These are phyloP conservation scores for Cochlearius cochlearius DNA, from an alignment of 2,113 vertebrate genomes.

Conservation along the genomic window DNA sequence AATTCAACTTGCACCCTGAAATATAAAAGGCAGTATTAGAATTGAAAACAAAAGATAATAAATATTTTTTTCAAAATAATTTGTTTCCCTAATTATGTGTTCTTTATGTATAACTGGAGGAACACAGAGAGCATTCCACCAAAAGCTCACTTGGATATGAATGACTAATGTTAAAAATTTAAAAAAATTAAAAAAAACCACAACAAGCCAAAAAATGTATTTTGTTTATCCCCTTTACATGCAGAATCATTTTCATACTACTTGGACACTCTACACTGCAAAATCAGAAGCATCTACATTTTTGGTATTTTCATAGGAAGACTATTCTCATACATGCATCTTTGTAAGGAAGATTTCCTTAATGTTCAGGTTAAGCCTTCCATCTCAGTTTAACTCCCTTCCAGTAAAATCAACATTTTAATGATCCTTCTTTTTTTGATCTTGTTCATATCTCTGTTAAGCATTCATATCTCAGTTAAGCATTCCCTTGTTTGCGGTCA, in stretches of 20 bases:
- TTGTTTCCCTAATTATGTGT: not conserved
- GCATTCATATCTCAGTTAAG: not conserved
- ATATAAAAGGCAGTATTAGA: slow-evolving; percentile 56
- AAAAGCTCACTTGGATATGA: not conserved
- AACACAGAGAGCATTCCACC: not conserved
- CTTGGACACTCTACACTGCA: not conserved
- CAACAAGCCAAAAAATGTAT: not conserved
- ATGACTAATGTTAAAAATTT: not conserved
- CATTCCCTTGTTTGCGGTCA: not conserved
- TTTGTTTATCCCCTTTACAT: not conserved
- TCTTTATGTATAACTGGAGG: not conserved
- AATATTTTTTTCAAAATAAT: not conserved
- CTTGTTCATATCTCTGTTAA: not conserved
- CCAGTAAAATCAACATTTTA: not conserved
- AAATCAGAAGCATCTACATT: not conserved
- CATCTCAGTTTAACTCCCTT: not conserved
- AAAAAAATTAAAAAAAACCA: not conserved
- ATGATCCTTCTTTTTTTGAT: not conserved
- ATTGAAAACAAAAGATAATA: not conserved
- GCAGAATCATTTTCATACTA: not conserved
- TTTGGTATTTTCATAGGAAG: not conserved
- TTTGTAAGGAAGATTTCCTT: not conserved
- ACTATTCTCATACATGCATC: not conserved
- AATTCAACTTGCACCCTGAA: slow-evolving; percentile 87
- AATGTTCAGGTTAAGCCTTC: not conserved